Base-by-base conservation (phyloP, 1,140 invertebrate species). In the Saccostrea echinata region DNA sequence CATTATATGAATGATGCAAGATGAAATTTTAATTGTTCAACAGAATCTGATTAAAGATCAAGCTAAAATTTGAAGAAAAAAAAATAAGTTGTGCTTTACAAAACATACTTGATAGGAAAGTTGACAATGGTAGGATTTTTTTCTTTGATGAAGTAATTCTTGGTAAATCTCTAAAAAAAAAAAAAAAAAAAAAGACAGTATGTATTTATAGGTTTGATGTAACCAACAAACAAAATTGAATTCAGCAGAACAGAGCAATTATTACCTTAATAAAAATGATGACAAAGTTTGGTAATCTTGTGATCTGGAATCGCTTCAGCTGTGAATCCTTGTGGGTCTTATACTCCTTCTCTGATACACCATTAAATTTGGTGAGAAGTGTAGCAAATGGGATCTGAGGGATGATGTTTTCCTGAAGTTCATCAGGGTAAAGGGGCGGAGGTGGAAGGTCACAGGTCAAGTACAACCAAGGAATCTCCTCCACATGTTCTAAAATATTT, bases 71-170 rank as follows among this genome's bases (percentile, higher is more conserved):
- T 43, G n/a, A n/a, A n/a, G n/a, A n/a, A n/a, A n/a, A n/a, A n/a
- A n/a, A n/a, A n/a, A n/a, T n/a, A n/a, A n/a, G n/a, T n/a, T n/a
- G 43, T 43, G 35, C 35, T 43, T 43, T 43, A 43, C 35, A 43
- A 76, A 27, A 97, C 97, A 97, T 96, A 99, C 98, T 98, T 99
- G 68, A 99, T 98, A 9, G 99, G 99, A 94, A 99, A 99, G 95
- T 99, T 99, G 0, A 99, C 99, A 94, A 99, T 99, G 0, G 99
- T 99, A 13, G 98, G 98, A 96, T 99, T 99, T 95, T 99, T 99
- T 94, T 99, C 99, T 18, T 99, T 96, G 93, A 99, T 99, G 95
- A 99, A 99, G 51, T 98, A 99, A 94, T 99, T 99, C 95, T 99
- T 99, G 3, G 98, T 99, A 94, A 99, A 99, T 91, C 99, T 96